A percentile compares a stretch with the other conserved stretches of the same genome.
Conservation (phyloP, 2,888 invertebrate species). For the Rhagonycha fulva region DNA sequence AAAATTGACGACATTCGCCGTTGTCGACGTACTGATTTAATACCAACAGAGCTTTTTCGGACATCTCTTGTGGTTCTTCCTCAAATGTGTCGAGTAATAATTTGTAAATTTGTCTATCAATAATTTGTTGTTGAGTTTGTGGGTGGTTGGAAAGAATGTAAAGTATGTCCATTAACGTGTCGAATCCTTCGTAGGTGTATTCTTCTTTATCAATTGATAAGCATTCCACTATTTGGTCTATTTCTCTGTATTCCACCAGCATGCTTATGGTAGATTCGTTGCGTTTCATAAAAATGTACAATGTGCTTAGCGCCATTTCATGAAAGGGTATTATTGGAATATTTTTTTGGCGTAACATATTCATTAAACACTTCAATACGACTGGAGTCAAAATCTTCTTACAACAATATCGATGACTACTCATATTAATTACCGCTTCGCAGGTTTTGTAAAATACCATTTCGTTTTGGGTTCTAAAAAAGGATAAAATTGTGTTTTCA, state of each 20-base stretch:
- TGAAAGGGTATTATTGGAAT: slow-evolving; percentile 17
- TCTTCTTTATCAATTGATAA: slow-evolving; percentile 2
- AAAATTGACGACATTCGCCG: slow-evolving; percentile 15
- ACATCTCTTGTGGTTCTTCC: slow-evolving; percentile 5
- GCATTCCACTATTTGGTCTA: neutral
- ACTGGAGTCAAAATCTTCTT: slow-evolving; percentile 23
- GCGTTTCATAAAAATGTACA: slow-evolving; percentile 14
- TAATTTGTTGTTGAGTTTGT: neutral
- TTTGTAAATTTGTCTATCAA: slow-evolving; percentile 6
- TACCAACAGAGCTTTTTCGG: slow-evolving; percentile 4
- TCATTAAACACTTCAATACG: slow-evolving; percentile 14
- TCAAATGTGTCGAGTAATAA: slow-evolving; percentile 4
- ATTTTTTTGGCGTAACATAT: neutral
- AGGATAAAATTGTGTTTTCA: slow-evolving; percentile 22
- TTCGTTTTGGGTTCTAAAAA: slow-evolving; percentile 20
- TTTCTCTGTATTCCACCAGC: slow-evolving; percentile 4
- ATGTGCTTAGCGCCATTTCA: slow-evolving; percentile 19
- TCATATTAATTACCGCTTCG: slow-evolving; percentile 14
- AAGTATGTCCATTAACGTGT: slow-evolving; percentile 7
- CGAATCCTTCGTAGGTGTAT: slow-evolving; percentile 6
- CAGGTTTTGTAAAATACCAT: slow-evolving; percentile 19
- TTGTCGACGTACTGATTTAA: slow-evolving; percentile 14
- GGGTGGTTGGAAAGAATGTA: slow-evolving; percentile 3
- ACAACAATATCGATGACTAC: slow-evolving; percentile 18
- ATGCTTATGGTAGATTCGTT: slow-evolving; percentile 3